A percentile compares a stretch with the other conserved stretches of the same genome.
These are phyloP conservation scores for Microtus oregoni DNA, from an alignment of 2,113 vertebrate species.

Conservation along the genomic window DNA sequence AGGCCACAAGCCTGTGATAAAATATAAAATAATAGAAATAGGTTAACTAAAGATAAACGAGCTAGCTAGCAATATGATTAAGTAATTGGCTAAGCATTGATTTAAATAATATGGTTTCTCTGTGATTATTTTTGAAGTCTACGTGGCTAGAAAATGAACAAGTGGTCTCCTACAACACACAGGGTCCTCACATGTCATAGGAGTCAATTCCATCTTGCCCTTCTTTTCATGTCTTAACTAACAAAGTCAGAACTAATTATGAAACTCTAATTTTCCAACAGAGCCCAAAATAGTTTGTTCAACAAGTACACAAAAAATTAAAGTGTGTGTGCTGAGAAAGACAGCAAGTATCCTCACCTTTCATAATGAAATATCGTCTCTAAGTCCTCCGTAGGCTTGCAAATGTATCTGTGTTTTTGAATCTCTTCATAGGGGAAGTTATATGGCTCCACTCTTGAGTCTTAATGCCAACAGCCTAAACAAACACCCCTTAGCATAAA, in stretches of 20 bases:
- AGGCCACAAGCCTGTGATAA: too few relatives aligned
- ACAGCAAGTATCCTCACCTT: neutral
- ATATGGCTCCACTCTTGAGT: neutral
- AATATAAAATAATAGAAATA: too few relatives aligned
- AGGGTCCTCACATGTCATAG: too few relatives aligned
- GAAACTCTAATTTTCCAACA: neutral
- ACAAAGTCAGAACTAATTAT: neutral
- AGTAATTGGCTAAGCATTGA: too few relatives aligned
- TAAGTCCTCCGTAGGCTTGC: neutral
- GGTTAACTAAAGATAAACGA: too few relatives aligned
- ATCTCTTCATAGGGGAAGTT: neutral
- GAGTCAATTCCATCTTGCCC: too few relatives aligned
- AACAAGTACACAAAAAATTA: neutral
- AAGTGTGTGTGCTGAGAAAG: neutral
- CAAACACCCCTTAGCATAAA: neutral
- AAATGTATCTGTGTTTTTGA: neutral
- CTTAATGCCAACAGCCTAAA: neutral
- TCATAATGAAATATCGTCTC: neutral
- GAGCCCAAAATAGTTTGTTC: neutral
- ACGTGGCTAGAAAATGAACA: too few relatives aligned
- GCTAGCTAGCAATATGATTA: too few relatives aligned
- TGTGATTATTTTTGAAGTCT: too few relatives aligned
- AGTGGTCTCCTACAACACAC: too few relatives aligned
- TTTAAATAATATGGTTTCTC: too few relatives aligned
- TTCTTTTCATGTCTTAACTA: neutral